Base-by-base conservation (phyloP, 2,113 vertebrate species). In the Pseudorectes ferrugineus region DNA sequence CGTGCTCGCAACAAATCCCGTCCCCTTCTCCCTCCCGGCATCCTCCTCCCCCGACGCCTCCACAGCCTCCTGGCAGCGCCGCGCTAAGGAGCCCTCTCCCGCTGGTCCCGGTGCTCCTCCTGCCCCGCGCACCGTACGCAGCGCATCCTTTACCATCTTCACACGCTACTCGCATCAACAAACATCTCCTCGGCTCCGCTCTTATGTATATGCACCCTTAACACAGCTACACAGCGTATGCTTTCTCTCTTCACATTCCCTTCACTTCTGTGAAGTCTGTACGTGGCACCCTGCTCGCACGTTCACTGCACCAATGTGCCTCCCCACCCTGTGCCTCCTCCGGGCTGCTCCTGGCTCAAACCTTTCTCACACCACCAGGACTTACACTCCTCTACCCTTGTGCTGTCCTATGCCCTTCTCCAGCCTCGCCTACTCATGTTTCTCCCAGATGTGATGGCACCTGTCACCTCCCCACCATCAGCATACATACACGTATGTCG, bases 401-500 rank as follows among this genome's bases (percentile, higher is more conserved):
- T 4, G 19, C 36, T 35, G 40, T 12, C 24, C n/a, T 18, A 24
- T 3, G 14, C 12, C 46, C 22, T 71, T 71, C 71, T 82, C 71
- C 42, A 75, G 59, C 61, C 28, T 38, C 11, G 2, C 29, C 23
- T 33, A 65, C 61, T 81, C 59, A n/a, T 22, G 45, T 51, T 24
- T 31, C 59, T 77, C 33, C n/a, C 57, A 45, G 16, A 31, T 15
- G 17, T 12, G 18, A 26, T 23, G 40, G 57, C 28, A 36, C 4
- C 29, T 31, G 35, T 28, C 33, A 29, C 36, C 22, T 68, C 40
- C 33, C 29, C 26, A 52, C 35, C 40, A 46, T 14, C 65, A 26
- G 51, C 13, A 23, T 14, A 18, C 3, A 33, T 8, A 52, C 1
- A 52, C 1, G 0, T 15, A 26, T 2, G 18, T 28, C 12, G 6